phyloP scores from a whole-genome alignment of 1,140 invertebrate genomes.

The Drosophila tristis region DNA sequence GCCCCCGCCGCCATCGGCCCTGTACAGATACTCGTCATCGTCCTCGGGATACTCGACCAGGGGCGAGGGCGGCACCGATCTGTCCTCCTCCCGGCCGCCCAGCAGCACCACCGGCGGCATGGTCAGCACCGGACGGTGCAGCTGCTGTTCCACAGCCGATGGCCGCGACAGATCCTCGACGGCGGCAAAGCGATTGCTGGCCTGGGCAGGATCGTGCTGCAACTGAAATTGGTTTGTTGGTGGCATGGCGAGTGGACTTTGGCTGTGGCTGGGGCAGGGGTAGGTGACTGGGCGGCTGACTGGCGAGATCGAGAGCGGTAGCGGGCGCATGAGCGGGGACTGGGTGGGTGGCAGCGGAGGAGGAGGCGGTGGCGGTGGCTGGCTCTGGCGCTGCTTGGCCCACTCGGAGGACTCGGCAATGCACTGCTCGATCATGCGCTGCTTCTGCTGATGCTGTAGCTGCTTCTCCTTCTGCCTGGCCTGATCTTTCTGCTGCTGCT shows the following conservation, averaged over 20 bases:
- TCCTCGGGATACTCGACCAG: slow-evolving; percentile 88
- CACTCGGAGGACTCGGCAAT: slow-evolving; percentile 5
- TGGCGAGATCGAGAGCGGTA: slow-evolving; percentile 20
- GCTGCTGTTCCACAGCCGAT: slow-evolving; percentile 61
- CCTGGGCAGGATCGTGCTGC: slow-evolving; percentile 37
- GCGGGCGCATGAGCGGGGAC: slow-evolving; percentile 13
- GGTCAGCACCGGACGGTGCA: slow-evolving; percentile 83
- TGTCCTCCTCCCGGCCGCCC: slow-evolving; percentile 71
- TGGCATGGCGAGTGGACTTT: slow-evolving; percentile 29
- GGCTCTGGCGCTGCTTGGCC: slow-evolving; percentile 13
- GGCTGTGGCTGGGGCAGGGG: slow-evolving; percentile 20
- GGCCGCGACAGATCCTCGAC: slow-evolving; percentile 6
- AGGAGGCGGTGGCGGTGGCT: slow-evolving; percentile 27
- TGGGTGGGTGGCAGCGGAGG: slow-evolving; percentile 27
- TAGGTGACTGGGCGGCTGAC: slow-evolving; percentile 23
- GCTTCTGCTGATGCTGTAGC: slow-evolving; percentile 13
- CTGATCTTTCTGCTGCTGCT: slow-evolving; percentile 5
- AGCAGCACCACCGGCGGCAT: slow-evolving; percentile 80
- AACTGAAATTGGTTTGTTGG: slow-evolving; percentile 68
- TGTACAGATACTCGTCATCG: slow-evolving; percentile 86
- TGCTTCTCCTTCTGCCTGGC: neutral
- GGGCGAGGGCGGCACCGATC: slow-evolving; percentile 58
- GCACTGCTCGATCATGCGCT: slow-evolving; percentile 15
- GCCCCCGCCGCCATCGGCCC: slow-evolving; percentile 10
- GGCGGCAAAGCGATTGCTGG: slow-evolving; percentile 1